Conservation (phyloP, 2,113 vertebrate genomes). For the Calypte anna region DNA sequence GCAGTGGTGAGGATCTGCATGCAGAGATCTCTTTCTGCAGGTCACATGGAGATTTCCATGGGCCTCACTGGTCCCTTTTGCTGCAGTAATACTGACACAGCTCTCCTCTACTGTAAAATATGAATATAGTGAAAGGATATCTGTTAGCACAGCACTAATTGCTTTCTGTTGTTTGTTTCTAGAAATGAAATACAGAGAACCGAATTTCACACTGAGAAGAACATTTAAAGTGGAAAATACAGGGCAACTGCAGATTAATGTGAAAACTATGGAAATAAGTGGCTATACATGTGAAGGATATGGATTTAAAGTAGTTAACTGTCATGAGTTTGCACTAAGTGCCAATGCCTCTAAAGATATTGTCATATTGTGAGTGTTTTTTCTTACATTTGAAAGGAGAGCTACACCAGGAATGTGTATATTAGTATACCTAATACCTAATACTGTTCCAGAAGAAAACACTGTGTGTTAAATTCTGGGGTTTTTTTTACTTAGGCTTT, state of each 20-base stretch:
- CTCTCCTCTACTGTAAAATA: not conserved
- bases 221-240: constrained; percentile 95
- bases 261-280: constrained; percentile 91
- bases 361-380: constrained; percentile 89
- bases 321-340: constrained; percentile 93
- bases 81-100: not conserved
- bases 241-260: constrained; percentile 88
- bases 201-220: constrained; percentile 93
- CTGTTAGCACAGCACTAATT: not conserved
- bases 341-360: constrained; percentile 96
- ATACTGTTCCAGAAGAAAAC: not conserved
- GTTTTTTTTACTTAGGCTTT: not conserved
- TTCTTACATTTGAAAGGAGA: not conserved
- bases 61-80: not conserved
- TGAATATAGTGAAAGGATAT: not conserved
- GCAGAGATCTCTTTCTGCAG: not conserved
- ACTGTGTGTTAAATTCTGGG: not conserved
- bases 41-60: not conserved
- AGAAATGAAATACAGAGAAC: constrained; percentile 91
- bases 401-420: not conserved
- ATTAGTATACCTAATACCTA: not conserved
- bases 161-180: constrained; percentile 40
- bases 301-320: constrained; percentile 97
- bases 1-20: not conserved
- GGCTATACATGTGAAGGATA: constrained; percentile 94